Conservation (phyloP, 2,888 invertebrate genomes). For the Escarpia spicata region DNA sequence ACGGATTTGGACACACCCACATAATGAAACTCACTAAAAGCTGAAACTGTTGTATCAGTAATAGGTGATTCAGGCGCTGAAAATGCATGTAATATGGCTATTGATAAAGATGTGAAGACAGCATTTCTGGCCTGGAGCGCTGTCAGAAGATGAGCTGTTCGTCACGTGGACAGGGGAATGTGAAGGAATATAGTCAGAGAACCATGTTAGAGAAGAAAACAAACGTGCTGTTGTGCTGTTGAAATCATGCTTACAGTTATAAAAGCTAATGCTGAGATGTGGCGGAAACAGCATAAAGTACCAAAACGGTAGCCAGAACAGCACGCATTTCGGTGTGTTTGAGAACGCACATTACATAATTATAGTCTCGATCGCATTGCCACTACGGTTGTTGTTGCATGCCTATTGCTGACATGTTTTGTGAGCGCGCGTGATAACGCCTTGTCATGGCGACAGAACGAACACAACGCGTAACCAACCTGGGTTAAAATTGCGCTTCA, state of each 20-base stretch:
- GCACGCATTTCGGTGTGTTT: too few relatives aligned
- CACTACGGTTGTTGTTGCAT: neutral
- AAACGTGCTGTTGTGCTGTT: too few relatives aligned
- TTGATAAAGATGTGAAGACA: neutral
- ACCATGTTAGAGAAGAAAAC: neutral
- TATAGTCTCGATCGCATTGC: neutral
- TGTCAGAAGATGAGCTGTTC: neutral
- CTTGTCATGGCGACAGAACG: neutral
- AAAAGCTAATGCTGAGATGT: too few relatives aligned
- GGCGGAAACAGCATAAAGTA: too few relatives aligned
- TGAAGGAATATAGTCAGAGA: neutral
- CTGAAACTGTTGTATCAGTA: neutral
- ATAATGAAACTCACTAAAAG: neutral
- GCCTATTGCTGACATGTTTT: neutral
- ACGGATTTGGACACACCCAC: neutral
- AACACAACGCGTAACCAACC: neutral
- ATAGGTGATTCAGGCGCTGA: neutral
- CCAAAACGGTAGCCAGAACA: too few relatives aligned
- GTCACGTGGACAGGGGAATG: neutral
- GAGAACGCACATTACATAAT: too few relatives aligned
- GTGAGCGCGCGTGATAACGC: neutral
- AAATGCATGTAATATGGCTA: neutral
- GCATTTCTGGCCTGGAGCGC: neutral
- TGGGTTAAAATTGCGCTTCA: slow-evolving; percentile 2
- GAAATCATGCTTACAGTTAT: too few relatives aligned